Evolutionary conservation across 2,888 invertebrate genomes (phyloP).

Genomic region (Cataglyphis altisquamis): DNA sequence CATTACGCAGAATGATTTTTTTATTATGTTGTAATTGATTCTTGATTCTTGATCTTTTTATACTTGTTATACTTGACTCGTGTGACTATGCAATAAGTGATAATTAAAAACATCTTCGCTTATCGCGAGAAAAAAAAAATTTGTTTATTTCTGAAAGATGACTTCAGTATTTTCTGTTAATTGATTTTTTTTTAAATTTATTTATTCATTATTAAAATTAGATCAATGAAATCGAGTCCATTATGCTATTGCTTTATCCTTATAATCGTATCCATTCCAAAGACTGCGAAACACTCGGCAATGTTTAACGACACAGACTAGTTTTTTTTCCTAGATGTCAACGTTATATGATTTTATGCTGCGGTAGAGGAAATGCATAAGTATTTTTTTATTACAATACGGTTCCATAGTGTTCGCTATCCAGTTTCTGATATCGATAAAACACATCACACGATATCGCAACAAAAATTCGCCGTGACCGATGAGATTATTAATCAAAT

Average conservation of each 20-base stretch:
- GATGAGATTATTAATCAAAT: conserved; percentile 5
- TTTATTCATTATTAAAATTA: not conserved
- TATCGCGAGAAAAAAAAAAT: not conserved
- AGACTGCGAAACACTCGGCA: conserved; percentile 3
- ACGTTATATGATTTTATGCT: not conserved
- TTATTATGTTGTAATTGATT: not conserved
- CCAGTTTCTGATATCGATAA: not conserved
- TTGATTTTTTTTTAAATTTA: not conserved
- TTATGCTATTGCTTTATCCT: not conserved
- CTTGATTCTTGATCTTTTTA: not conserved
- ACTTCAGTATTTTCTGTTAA: not conserved
- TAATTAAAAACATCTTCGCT: not conserved
- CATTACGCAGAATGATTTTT: not conserved
- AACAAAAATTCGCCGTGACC: not conserved
- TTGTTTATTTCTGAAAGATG: not conserved
- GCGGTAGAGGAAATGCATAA: not conserved
- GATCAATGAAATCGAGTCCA: not conserved
- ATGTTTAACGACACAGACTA: not conserved
- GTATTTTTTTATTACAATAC: not conserved
- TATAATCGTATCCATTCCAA: not conserved
- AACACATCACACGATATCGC: not conserved
- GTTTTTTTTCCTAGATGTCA: not conserved
- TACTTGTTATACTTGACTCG: not conserved
- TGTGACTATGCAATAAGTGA: not conserved
- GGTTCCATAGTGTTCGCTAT: not conserved